Evolutionary conservation across 2,888 invertebrate genomes (phyloP).

Genomic region (Thysanoteuthis rhombus): DNA sequence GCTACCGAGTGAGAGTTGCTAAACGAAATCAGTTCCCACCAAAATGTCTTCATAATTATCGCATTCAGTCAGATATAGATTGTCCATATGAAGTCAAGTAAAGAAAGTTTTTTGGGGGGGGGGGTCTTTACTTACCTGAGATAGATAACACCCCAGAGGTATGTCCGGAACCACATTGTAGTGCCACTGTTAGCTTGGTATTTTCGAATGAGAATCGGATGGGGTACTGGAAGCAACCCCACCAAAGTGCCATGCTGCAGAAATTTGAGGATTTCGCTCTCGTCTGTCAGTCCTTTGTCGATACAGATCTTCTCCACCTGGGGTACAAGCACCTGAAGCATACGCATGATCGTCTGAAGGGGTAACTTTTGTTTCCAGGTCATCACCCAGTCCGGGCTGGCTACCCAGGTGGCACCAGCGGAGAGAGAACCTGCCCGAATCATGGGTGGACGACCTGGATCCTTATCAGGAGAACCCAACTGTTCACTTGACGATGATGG

Average conservation of each 20-base stretch:
- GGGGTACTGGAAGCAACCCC: slow-evolving; percentile 96
- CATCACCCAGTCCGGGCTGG: slow-evolving; percentile 90
- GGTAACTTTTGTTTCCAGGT: slow-evolving; percentile 97
- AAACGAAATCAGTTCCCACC: no score
- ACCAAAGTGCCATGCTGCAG: slow-evolving; percentile 98
- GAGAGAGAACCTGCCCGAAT: slow-evolving; percentile 49
- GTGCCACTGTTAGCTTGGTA: slow-evolving; percentile 99
- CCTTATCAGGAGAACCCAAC: background rate
- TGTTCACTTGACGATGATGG: background rate
- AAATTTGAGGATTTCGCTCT: slow-evolving; percentile 98
- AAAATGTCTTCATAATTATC: no score
- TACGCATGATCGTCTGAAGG: slow-evolving; percentile 97
- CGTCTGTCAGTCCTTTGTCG: slow-evolving; percentile 97
- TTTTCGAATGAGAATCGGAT: slow-evolving; percentile 97
- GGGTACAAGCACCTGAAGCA: slow-evolving; percentile 96
- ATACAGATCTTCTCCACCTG: slow-evolving; percentile 99
- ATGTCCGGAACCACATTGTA: slow-evolving; percentile 98
- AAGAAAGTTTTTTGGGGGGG: background rate
- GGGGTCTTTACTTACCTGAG: slow-evolving; percentile 76
- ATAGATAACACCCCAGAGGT: slow-evolving; percentile 99
- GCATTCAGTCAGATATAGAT: no score
- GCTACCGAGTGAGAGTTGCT: no score
- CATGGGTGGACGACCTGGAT: slow-evolving; percentile 43
- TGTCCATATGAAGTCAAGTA: no score
- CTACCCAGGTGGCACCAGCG: slow-evolving; percentile 76